Evolutionary conservation across 2,113 vertebrate genomes (phyloP).

Genomic region (Epinephelus fuscoguttatus): DNA sequence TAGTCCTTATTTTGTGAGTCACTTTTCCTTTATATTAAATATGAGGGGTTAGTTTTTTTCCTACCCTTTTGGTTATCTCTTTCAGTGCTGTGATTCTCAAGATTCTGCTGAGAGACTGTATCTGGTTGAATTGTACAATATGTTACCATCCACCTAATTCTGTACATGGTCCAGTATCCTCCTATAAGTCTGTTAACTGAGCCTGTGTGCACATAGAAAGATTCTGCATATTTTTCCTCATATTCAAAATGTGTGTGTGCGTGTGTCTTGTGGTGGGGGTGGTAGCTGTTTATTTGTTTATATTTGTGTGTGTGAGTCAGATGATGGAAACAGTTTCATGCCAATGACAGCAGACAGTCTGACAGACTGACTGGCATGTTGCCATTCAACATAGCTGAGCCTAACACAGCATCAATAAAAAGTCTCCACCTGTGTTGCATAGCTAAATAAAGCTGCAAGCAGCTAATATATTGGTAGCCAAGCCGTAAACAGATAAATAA

Average conservation of each 20-base stretch:
- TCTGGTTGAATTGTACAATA: neutral
- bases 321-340: conserved; percentile 40
- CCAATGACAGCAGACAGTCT: conserved; percentile 60
- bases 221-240: neutral
- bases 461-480: conserved; percentile 40
- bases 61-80: too few relatives aligned
- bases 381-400: conserved; percentile 56
- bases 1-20: too few relatives aligned
- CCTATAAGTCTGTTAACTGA: neutral
- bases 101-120: neutral
- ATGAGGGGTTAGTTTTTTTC: too few relatives aligned
- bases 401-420: conserved; percentile 36
- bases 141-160: neutral
- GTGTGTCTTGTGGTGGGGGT: neutral
- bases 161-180: conserved; percentile 1
- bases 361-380: conserved; percentile 60
- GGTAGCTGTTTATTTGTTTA: conserved; percentile 39
- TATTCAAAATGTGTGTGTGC: conserved; percentile 31
- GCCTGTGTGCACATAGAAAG: neutral
- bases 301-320: conserved; percentile 49
- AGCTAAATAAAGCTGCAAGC: conserved; percentile 58
- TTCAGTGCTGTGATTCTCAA: too few relatives aligned
- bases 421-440: conserved; percentile 50
- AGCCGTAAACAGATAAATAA: conserved; percentile 51
- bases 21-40: too few relatives aligned